Evolutionary conservation across 2,113 vertebrate genomes (phyloP), one percentile per base, ranked within the genome.

Genomic region (Chlorodrepanis virens): DNA sequence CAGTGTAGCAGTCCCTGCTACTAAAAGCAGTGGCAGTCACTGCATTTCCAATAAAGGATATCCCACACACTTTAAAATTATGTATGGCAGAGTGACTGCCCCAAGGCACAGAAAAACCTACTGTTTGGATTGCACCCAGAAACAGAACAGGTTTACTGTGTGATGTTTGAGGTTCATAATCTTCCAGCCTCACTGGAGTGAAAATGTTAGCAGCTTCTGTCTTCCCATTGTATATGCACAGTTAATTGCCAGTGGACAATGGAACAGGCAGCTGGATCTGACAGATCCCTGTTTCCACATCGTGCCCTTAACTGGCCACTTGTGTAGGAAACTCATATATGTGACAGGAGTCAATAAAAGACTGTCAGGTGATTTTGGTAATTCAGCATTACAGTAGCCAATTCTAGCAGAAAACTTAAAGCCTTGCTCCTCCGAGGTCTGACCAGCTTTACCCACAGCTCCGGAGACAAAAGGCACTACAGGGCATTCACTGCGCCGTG

Each of bases 241-340:
- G 12, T 27, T 42, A 81, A 45, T 22, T 12, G 10, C 4, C 76
- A 31, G 27, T 0, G 12, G 29, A 31, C n/a, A 45, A 29, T 1
- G 33, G 25, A 40, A 50, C 14, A 13, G 45, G 39, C 49, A 18
- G 29, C 18, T 0, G 0, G 22, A 31, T 25, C 39, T 49, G n/a
- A 22, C 44, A 42, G 50, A 21, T 33, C 21, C 37, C 27, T 5
- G 8, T 39, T 68, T 72, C 59, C 80, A 44, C n/a, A 57, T 0
- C 14, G 12, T 40, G 29, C 37, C 37, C 33, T 52, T 64, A 6
- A 22, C 6, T 20, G 61, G 52, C 42, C 45, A 5, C 18, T 44
- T 8, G 24, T 14, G 17, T 2, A n/a, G 71, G 56, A 70, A 65
- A 49, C 52, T 61, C 75, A 13, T 1, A 11, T 3, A 10, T 1